These are phyloP conservation scores for Tetramorium alpestre DNA, from an alignment of 1,140 invertebrate species.

Conservation along the genomic window DNA sequence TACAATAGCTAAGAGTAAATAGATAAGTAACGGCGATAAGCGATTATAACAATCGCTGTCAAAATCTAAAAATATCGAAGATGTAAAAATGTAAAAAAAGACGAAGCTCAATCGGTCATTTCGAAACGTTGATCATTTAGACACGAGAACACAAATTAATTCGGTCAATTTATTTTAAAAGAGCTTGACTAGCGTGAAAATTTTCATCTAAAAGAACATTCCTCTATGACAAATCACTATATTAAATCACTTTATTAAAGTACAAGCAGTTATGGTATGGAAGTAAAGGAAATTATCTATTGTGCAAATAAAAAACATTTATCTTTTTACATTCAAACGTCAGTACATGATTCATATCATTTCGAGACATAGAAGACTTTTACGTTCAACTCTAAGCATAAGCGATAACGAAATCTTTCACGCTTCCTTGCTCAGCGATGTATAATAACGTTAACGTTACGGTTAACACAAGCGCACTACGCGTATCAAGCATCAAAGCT, in stretches of 20 bases:
- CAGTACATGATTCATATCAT: background rate
- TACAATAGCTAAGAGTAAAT: background rate
- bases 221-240: background rate
- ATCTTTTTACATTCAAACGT: background rate
- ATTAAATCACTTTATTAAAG: background rate
- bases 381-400: background rate
- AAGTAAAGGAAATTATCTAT: background rate
- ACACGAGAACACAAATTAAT: conserved; percentile 25
- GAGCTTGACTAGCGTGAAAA: conserved; percentile 40
- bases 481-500: conserved; percentile 23
- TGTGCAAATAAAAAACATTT: background rate
- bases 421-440: conserved; percentile 16
- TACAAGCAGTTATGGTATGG: background rate
- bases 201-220: conserved; percentile 13
- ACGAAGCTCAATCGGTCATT: background rate
- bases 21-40: background rate
- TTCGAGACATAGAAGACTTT: background rate
- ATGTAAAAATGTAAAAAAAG: conserved; percentile 23
- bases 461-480: conserved; percentile 14
- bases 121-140: background rate
- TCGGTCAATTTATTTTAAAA: background rate
- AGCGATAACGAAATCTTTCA: conserved; percentile 37
- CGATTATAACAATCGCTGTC: conserved; percentile 5
- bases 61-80: background rate
- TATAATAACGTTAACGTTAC: background rate